These are phyloP conservation scores for Glaucomys volans DNA, from an alignment of 2,113 vertebrate genomes.

Conservation along the genomic window DNA sequence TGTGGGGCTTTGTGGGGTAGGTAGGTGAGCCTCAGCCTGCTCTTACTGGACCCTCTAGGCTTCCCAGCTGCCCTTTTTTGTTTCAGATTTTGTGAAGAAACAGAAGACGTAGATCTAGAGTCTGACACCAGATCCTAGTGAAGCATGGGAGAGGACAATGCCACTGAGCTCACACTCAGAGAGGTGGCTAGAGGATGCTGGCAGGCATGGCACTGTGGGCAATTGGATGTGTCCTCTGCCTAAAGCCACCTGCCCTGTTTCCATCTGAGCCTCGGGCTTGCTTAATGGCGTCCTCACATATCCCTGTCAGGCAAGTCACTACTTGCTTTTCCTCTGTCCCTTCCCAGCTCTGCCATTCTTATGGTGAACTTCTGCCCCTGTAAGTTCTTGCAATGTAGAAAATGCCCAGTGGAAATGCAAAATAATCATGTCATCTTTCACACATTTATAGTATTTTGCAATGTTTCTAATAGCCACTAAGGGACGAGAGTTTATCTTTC, in stretches of 20 bases:
- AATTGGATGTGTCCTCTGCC: background rate
- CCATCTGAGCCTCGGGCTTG: background rate
- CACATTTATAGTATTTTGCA: slow-evolving; percentile 68
- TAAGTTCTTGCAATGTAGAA: slow-evolving; percentile 12
- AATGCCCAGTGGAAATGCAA: slow-evolving; percentile 65
- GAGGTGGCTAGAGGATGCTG: background rate
- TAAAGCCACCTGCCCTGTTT: background rate
- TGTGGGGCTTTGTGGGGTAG: background rate
- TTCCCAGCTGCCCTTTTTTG: background rate
- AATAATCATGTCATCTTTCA: slow-evolving; percentile 71
- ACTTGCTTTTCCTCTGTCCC: background rate
- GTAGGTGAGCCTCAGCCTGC: background rate
- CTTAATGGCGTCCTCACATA: background rate
- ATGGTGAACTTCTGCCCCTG: background rate
- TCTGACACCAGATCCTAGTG: background rate
- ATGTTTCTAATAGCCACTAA: slow-evolving; percentile 65
- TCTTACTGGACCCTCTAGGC: background rate
- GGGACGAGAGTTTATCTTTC: slow-evolving; percentile 74
- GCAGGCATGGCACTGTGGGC: too few species aligned
- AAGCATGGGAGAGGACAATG: background rate
- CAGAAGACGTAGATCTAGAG: background rate
- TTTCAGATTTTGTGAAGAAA: background rate
- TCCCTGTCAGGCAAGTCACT: background rate
- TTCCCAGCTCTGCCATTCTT: background rate
- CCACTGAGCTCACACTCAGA: background rate